Evolutionary conservation across 2,113 vertebrate genomes (phyloP).

Genomic region (Carlito syrichta): DNA sequence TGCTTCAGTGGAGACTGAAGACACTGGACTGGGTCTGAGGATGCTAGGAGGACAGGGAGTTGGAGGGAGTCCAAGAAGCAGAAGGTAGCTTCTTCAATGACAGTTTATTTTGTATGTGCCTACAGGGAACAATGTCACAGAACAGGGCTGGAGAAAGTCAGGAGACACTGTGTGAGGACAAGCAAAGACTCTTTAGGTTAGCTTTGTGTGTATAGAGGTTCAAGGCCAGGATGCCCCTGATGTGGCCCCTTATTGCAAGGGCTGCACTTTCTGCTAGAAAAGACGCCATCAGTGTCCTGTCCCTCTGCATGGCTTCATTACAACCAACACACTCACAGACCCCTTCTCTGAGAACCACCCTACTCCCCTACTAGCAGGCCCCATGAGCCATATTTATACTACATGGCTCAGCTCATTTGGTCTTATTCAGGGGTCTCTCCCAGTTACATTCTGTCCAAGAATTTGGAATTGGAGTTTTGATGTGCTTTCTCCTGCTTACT

Average conservation of each 20-base stretch:
- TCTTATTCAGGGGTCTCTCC: background rate
- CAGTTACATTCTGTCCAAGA: background rate
- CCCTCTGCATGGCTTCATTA: background rate
- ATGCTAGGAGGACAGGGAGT: background rate
- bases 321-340: fast-evolving
- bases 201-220: background rate
- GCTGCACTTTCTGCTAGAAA: background rate
- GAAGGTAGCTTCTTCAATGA: background rate
- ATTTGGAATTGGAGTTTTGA: background rate
- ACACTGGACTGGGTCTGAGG: no score
- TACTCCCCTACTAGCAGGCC: fast-evolving
- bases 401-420: fast-evolving
- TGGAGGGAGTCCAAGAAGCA: background rate
- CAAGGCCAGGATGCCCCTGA: fast-evolving
- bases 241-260: fast-evolving
- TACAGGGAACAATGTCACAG: background rate
- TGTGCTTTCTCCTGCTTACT: background rate
- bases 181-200: fast-evolving
- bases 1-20: no score
- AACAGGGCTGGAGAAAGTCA: fast-evolving
- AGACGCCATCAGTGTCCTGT: fast-evolving
- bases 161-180: fast-evolving
- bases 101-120: fast-evolving
- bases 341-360: background rate
- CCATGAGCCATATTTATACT: fast-evolving